Conservation (phyloP, 2,888 invertebrate species). For the Artemia sinica region DNA sequence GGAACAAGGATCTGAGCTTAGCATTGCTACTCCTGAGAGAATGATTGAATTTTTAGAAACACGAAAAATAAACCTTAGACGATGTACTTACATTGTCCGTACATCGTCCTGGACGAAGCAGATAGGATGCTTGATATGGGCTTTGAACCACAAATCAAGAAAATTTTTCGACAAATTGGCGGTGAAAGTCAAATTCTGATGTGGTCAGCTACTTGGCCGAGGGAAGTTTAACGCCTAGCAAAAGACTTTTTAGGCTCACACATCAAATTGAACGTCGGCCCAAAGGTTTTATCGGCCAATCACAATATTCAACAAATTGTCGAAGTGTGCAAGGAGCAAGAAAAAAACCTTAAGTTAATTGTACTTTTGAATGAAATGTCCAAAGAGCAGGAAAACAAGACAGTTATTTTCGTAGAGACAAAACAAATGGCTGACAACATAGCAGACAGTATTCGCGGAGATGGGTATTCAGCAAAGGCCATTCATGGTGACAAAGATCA, state of each 20-base stretch:
- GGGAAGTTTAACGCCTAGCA: no score
- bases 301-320: slow-evolving; percentile 94
- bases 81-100: no score
- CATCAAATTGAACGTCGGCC: no score
- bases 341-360: slow-evolving; percentile 49
- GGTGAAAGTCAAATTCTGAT: slow-evolving; percentile 78
- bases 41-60: no score
- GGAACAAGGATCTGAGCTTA: no score
- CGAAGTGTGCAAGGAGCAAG: slow-evolving; percentile 70
- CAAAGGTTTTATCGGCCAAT: slow-evolving; percentile 57
- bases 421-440: slow-evolving; percentile 52
- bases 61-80: no score
- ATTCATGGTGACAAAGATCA: slow-evolving; percentile 95
- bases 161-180: no score
- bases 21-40: no score
- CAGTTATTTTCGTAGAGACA: slow-evolving; percentile 52
- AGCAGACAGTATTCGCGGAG: slow-evolving; percentile 42
- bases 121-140: no score
- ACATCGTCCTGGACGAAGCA: no score
- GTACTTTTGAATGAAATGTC: slow-evolving; percentile 44
- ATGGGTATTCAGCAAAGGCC: slow-evolving; percentile 53
- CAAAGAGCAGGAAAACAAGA: slow-evolving; percentile 47
- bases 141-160: no score
- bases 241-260: no score
- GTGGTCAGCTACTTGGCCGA: slow-evolving; percentile 45